phyloP scores from a whole-genome alignment of 2,113 vertebrate genomes.

The Anthoscopus minutus region DNA sequence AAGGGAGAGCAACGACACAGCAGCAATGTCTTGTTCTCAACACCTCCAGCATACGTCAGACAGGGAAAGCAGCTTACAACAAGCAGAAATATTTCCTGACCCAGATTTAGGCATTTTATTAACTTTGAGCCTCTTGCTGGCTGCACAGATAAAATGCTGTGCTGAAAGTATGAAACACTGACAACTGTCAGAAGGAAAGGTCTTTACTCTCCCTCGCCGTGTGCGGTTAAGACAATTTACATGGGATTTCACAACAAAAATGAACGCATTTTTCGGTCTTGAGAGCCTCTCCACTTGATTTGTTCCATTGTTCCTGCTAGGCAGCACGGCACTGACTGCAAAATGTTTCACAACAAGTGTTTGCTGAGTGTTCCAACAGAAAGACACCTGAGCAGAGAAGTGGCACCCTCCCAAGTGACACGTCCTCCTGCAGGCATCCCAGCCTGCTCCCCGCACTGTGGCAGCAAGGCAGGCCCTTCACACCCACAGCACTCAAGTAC shows the following conservation, averaged over 20 bases:
- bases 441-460: not conserved
- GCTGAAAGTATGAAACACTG: not conserved
- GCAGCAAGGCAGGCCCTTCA: not conserved
- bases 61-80: not conserved
- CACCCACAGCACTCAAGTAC: not conserved
- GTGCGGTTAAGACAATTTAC: not conserved
- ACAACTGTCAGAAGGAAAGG: not conserved
- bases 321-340: not conserved
- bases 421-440: not conserved
- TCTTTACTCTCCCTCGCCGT: not conserved
- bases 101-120: conserved; percentile 19
- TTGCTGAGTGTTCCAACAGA: not conserved
- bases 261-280: rapidly evolving
- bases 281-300: not conserved
- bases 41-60: not conserved
- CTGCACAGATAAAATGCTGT: not conserved
- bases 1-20: not conserved
- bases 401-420: not conserved
- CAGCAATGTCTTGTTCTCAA: not conserved
- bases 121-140: not conserved
- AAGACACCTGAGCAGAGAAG: not conserved
- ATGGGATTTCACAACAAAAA: not conserved
- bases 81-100: conserved; percentile 41
- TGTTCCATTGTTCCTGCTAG: not conserved
- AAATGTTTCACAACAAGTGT: not conserved